Evolutionary conservation across 1,140 invertebrate genomes (phyloP).

Genomic region (Bombus huntii): DNA sequence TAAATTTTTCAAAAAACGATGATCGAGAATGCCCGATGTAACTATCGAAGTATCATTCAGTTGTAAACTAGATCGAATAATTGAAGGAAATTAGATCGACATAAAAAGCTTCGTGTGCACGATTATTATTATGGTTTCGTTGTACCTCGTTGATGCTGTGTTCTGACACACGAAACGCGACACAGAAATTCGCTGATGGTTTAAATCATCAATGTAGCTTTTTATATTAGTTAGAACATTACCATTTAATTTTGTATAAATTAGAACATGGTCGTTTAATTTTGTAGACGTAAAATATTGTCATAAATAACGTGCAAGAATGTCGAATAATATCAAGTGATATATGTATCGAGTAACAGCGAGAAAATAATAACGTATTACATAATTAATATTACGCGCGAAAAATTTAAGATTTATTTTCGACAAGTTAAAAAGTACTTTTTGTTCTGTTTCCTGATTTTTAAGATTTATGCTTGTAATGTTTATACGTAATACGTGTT

Average conservation of each 20-base stretch:
- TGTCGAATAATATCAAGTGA: background rate
- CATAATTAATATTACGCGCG: no score
- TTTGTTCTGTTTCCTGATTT: no score
- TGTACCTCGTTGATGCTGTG: background rate
- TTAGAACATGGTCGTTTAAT: no score
- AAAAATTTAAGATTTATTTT: no score
- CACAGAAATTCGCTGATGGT: background rate
- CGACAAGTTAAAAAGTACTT: no score
- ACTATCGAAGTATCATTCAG: background rate
- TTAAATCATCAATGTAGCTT: background rate
- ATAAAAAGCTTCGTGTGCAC: background rate
- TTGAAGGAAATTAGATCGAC: background rate
- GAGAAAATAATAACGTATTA: no score
- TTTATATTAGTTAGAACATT: background rate
- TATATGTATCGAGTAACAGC: no score
- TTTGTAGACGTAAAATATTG: background rate
- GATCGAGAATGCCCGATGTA: background rate
- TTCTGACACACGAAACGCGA: background rate
- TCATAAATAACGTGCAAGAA: background rate
- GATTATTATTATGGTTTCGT: background rate
- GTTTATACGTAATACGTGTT: background rate
- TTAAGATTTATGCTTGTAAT: no score
- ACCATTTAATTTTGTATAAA: background rate
- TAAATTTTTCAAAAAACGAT: no score
- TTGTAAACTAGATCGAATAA: background rate